Percentiles rank a stretch among this genome's conserved stretches.
phyloP scores from a whole-genome alignment of 2,888 invertebrate species.

The Drosophila glabriapex region DNA sequence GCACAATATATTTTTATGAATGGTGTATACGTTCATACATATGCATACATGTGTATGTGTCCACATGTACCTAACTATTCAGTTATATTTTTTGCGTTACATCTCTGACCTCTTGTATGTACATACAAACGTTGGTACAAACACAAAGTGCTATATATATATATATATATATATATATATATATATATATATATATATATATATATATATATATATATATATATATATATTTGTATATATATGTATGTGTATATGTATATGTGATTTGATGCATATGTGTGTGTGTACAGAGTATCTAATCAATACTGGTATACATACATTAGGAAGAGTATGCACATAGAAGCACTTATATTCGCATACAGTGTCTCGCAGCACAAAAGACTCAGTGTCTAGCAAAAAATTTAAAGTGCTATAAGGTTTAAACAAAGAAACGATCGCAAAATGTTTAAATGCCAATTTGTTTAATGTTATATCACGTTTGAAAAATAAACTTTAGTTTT shows the following conservation, averaged over 20 bases:
- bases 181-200: slow-evolving; percentile 5
- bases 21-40: background rate
- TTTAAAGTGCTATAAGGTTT: too few species aligned
- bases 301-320: slow-evolving; percentile 18
- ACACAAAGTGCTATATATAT: slow-evolving; percentile 14
- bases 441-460: too few species aligned
- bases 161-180: slow-evolving; percentile 6
- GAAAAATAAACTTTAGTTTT: too few species aligned
- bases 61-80: background rate
- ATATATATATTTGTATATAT: slow-evolving; percentile 5
- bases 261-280: background rate
- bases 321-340: background rate
- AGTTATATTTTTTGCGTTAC: slow-evolving; percentile 2
- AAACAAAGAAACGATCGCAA: too few species aligned
- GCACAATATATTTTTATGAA: background rate
- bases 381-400: too few species aligned
- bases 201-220: background rate
- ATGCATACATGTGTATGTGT: background rate
- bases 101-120: slow-evolving; percentile 3
- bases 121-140: slow-evolving; percentile 5
- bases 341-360: background rate
- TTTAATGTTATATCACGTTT: too few species aligned
- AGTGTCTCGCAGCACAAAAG: too few species aligned
- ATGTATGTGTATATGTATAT: background rate
- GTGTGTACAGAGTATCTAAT: slow-evolving; percentile 10